Evolutionary conservation across 2,888 invertebrate genomes (phyloP), one percentile per base, ranked within the genome.

Genomic region (Dichetophora obliterata): DNA sequence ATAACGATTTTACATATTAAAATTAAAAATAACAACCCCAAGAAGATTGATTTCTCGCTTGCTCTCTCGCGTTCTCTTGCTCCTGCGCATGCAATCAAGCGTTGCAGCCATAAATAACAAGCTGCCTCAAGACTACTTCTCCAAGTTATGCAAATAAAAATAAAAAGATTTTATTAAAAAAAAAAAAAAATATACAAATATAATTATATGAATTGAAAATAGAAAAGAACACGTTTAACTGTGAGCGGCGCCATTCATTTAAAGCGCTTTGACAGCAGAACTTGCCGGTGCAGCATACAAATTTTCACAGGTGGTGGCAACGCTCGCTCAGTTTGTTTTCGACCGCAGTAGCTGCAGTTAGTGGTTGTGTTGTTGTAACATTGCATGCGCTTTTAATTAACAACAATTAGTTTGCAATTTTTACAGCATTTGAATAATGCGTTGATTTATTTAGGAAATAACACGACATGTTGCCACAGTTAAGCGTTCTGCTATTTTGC

Each of bases 301-400:
- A 48, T 24, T 43, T 24, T 68, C 43, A 68, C 68, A 68, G 68
- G 48, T 68, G 68, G 48, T 68, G 68, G 43, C 48, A 22, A 48
- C 48, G 68, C 24, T 50, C 48, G 24, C 9, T 3, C 43, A 5
- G 48, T 4, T 16, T 14, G 34, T 8, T 34, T 65, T 34, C 1
- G 4, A 37, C 8, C 3, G 19, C 22, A 37, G 8, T 14, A 52
- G 27, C 3, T 70, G 31, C 5, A 31, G 52, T 16, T 52, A 31
- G 4, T 70, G 54, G 31, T 34, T n/a, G 52, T 27, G 19, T 70
- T 52, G 52, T 70, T 52, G 54, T 54, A 19, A 54, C 54, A 31
- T 11, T 37, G 71, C 71, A 71, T 54, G 71, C 57, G 57, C 71
- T 71, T 71, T 14, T 37, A 71, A 57, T 54, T 71, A 71, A 71